Evolutionary conservation across 2,888 invertebrate species (phyloP), one percentile per base, ranked within the genome.

Genomic region (Melinaea menophilus): DNA sequence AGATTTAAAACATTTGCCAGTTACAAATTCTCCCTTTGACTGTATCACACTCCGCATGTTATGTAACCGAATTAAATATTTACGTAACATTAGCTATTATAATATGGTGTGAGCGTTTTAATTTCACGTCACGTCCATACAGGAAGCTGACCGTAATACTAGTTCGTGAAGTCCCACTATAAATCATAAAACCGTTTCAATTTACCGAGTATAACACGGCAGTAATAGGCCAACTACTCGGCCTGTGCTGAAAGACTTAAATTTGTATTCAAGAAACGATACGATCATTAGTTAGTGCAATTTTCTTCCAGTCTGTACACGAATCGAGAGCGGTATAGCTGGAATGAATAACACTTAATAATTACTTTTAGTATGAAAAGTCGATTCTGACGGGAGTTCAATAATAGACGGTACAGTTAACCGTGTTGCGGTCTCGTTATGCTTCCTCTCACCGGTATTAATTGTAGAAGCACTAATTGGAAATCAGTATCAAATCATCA

Each of bases 131-230:
- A 89, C 87, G 88, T 87, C 71, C 79, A 74, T 71, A 71, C 75
- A 78, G 78, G 79, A 81, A 83, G 83, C 86, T 82, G 82, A 76
- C 79, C 80, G 79, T 85, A 85, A 84, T 86, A 81, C 82, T 76
- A 76, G 79, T 80, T 83, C 82, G 82, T 84, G 85, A 83, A 87
- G 81, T 79, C 84, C 79, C 72, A 73, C 84, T 79, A 88, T 89
- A 89, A 88, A 90, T 89, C 89, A 88, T 87, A 86, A 79, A 80
- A 81, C 85, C 80, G 77, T 87, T 88, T 89, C 89, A 89, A 89
- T 90, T 88, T 87, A 82, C 83, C 78, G 77, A 81, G 78, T 80
- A 78, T 80, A 86, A 85, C 84, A 84, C 79, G 79, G 75, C 78
- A 77, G 79, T 83, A 84, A 84, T 80, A 85, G 82, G 82, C 82